Conservation (phyloP, 2,888 invertebrate genomes). For the Zeuzera pyrina region DNA sequence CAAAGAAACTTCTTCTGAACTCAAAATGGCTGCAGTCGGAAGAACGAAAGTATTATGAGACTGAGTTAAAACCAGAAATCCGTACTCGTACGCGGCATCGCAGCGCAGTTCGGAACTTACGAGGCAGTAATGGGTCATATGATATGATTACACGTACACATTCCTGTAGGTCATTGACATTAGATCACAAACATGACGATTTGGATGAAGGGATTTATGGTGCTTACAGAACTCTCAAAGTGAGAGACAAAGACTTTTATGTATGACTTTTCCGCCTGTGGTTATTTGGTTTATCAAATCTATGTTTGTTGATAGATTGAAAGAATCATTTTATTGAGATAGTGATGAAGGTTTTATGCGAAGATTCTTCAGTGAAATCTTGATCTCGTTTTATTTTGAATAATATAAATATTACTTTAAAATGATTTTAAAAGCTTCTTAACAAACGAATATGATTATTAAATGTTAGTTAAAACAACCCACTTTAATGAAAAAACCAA, state of each 20-base stretch:
- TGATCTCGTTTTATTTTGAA: too few relatives aligned
- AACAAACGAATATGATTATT: too few relatives aligned
- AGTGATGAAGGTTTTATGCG: too few relatives aligned
- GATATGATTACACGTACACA: conserved; percentile 54
- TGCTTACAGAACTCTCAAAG: conserved; percentile 52
- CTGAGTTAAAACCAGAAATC: conserved; percentile 49
- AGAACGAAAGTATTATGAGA: conserved; percentile 63
- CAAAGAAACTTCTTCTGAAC: conserved; percentile 78
- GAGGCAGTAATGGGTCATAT: conserved; percentile 43
- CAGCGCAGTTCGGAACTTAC: conserved; percentile 37
- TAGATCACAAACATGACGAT: conserved; percentile 44
- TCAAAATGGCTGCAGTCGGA: conserved; percentile 81
- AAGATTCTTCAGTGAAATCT: too few relatives aligned
- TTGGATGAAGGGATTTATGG: conserved; percentile 51
- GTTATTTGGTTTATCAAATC: too few relatives aligned
- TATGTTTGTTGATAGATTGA: too few relatives aligned
- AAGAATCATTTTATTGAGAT: too few relatives aligned
- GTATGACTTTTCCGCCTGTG: too few relatives aligned
- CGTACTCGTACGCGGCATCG: conserved; percentile 32
- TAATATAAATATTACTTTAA: too few relatives aligned
- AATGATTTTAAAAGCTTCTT: too few relatives aligned
- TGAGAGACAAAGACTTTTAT: conserved; percentile 33
- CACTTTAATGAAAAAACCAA: too few relatives aligned
- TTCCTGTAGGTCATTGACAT: conserved; percentile 49
- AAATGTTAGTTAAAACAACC: too few relatives aligned